phyloP scores from a whole-genome alignment of 2,888 invertebrate species.

The Cancer borealis region DNA sequence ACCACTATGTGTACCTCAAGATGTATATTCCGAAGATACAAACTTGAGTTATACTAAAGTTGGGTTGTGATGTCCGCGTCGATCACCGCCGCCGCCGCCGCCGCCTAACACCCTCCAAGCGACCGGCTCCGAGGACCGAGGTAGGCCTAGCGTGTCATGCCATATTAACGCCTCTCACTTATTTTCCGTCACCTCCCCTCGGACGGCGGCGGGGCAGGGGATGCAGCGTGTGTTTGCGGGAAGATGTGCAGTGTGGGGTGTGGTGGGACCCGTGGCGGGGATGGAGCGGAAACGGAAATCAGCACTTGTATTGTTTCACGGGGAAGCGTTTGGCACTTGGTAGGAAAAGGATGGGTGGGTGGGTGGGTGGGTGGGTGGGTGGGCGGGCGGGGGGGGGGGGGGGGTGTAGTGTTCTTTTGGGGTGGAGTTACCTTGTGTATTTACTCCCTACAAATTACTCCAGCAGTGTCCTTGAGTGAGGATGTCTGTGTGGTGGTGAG shows the following conservation, averaged over 20 bases:
- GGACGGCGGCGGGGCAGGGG: not conserved
- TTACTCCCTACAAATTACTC: not conserved
- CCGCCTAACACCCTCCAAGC: not conserved
- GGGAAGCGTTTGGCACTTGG: conserved; percentile 27
- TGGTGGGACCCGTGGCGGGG: not conserved
- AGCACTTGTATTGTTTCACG: conserved; percentile 8
- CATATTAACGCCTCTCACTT: not conserved
- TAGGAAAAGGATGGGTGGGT: not conserved
- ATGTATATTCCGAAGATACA: not conserved
- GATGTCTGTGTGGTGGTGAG: not conserved
- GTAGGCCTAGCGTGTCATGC: conserved; percentile 1
- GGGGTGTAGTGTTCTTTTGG: not conserved
- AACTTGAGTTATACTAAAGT: not conserved
- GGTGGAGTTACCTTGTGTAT: not conserved
- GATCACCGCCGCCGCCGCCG: not conserved
- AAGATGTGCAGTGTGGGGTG: not conserved
- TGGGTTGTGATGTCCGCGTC: not conserved
- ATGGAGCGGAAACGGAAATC: not conserved
- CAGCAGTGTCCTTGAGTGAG: not conserved
- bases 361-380: not conserved
- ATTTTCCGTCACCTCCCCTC: not conserved
- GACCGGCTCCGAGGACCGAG: not conserved
- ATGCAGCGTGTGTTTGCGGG: not conserved
- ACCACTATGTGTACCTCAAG: not conserved
- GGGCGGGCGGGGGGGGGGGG: not conserved